Evolutionary conservation across 2,113 vertebrate species (phyloP).

Genomic region (Piprites chloris): DNA sequence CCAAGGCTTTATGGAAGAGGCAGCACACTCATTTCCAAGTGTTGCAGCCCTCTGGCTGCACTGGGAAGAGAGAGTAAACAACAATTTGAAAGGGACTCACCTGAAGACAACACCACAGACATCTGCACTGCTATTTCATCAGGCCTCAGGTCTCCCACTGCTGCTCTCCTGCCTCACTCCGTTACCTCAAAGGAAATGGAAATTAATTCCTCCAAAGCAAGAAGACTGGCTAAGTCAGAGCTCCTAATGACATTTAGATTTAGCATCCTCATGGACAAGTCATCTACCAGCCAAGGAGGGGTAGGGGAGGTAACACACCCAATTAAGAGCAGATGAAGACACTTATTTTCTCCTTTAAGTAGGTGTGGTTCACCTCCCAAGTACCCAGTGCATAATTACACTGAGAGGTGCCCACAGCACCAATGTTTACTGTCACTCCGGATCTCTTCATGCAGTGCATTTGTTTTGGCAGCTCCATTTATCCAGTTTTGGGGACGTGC

Average conservation of each 20-base stretch:
- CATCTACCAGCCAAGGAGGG: not conserved
- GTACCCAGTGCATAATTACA: not conserved
- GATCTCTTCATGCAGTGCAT: accelerated
- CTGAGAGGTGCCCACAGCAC: not conserved
- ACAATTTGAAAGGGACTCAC: not conserved
- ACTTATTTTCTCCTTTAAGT: not conserved
- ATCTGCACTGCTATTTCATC: not conserved
- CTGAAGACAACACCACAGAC: not conserved
- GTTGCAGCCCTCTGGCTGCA: not conserved
- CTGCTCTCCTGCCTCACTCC: not conserved
- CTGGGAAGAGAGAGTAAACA: not conserved
- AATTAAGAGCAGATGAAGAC: not conserved
- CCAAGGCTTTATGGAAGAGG: not conserved
- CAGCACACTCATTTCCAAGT: not conserved
- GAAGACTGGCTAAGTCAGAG: not conserved
- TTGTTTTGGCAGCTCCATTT: not conserved
- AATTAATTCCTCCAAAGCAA: not conserved
- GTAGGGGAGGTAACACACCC: not conserved
- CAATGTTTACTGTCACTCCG: not conserved
- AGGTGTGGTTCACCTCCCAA: not conserved
- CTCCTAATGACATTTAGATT: not conserved
- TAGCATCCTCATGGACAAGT: not conserved
- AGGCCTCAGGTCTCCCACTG: not conserved
- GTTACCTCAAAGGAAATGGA: not conserved
- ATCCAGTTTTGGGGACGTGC: not conserved